phyloP scores from a whole-genome alignment of 2,888 invertebrate species.

The Trissolcus japonicus region DNA sequence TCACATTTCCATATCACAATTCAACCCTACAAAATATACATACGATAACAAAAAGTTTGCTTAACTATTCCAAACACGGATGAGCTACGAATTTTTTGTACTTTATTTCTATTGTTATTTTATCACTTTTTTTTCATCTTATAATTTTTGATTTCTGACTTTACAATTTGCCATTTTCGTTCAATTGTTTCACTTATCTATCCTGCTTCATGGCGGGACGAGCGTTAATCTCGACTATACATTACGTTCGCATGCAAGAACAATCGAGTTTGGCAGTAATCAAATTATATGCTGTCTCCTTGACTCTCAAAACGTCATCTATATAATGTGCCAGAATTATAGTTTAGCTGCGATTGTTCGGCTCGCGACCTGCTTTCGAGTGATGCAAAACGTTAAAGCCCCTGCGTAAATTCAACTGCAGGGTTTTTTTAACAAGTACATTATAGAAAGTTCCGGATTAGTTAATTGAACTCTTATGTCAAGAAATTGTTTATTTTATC shows the following conservation, averaged over 20 bases:
- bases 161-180: too few relatives aligned
- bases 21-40: constrained; percentile 10
- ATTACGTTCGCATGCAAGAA: too few relatives aligned
- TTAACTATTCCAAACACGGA: neutral
- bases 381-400: constrained; percentile 14
- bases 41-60: neutral
- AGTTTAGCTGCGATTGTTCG: constrained; percentile 31
- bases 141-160: too few relatives aligned
- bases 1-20: constrained; percentile 7
- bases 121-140: too few relatives aligned
- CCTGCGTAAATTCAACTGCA: constrained; percentile 16
- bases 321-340: constrained; percentile 9
- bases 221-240: too few relatives aligned
- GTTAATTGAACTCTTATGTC: neutral
- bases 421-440: constrained; percentile 8
- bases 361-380: constrained; percentile 31
- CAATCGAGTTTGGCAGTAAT: neutral
- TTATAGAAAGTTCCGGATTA: neutral
- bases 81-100: too few relatives aligned
- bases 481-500: too few relatives aligned
- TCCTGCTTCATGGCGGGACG: too few relatives aligned
- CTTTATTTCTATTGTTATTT: too few relatives aligned
- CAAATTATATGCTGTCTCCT: constrained; percentile 33
- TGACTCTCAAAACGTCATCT: constrained; percentile 21
- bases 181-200: too few relatives aligned